Evolutionary conservation across 2,113 vertebrate genomes (phyloP).

Genomic region (Pseudorhombus dupliciocellatus): DNA sequence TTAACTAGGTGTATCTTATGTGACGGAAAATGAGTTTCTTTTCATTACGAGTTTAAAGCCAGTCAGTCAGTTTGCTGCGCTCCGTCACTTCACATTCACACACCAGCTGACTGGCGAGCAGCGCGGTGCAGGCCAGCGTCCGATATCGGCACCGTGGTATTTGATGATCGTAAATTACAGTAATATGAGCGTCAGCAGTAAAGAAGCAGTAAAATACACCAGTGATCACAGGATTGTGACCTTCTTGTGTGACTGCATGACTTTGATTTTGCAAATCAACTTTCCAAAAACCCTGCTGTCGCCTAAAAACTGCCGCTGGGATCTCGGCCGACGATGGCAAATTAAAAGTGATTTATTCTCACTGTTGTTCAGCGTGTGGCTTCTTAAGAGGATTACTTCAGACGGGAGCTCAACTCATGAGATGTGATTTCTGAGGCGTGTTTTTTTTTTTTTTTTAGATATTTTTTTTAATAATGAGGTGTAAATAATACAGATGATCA

Average conservation of each 20-base stretch:
- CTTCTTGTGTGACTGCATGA: background rate
- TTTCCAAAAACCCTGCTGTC: background rate
- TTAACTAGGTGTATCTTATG: background rate
- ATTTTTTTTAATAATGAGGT: slow-evolving; percentile 3
- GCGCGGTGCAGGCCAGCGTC: background rate
- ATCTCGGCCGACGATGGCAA: background rate
- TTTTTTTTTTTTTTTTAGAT: background rate
- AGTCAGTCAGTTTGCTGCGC: background rate
- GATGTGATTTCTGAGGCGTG: slow-evolving; percentile 1
- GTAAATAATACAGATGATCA: no score
- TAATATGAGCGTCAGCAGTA: background rate
- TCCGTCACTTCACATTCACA: background rate
- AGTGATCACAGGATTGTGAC: slow-evolving; percentile 14
- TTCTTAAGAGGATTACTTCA: background rate
- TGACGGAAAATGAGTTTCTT: background rate
- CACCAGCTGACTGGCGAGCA: no score
- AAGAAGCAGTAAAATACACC: slow-evolving; percentile 15
- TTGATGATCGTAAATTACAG: slow-evolving; percentile 14
- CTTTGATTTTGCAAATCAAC: slow-evolving; percentile 22
- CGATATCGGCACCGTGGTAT: background rate
- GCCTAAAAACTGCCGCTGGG: background rate
- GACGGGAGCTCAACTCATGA: background rate
- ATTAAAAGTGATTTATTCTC: slow-evolving; percentile 6
- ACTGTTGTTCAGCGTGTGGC: background rate
- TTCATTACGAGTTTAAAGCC: background rate